Conservation (phyloP, 2,797 vertebrate species). For the Calcarius lapponicus region DNA sequence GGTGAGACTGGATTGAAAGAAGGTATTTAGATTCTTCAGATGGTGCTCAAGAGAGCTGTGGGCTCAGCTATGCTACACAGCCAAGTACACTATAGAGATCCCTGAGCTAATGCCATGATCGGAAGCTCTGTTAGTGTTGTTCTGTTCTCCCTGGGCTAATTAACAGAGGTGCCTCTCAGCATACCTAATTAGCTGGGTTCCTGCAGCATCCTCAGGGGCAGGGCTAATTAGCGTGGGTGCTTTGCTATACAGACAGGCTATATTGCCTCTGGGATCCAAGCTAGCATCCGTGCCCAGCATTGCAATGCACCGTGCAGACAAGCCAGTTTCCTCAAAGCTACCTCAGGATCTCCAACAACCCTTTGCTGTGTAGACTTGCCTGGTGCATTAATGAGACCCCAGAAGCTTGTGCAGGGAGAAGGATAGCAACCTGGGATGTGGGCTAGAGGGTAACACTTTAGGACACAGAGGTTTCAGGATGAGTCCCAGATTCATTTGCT, state of each 20-base stretch:
- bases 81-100: background rate
- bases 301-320: background rate
- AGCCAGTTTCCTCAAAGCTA: constrained; percentile 48
- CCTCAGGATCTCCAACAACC: background rate
- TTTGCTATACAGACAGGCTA: constrained; percentile 24
- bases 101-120: background rate
- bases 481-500: background rate
- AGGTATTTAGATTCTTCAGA: background rate
- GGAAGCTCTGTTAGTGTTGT: constrained; percentile 21
- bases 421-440: background rate
- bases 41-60: background rate
- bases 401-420: background rate
- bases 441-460: background rate
- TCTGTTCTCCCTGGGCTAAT: constrained; percentile 48
- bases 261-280: constrained; percentile 25
- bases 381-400: constrained; percentile 23
- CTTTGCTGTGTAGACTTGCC: constrained; percentile 43
- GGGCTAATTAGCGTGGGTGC: constrained; percentile 57
- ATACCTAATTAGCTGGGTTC: constrained; percentile 50
- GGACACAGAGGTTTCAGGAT: background rate
- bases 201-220: constrained; percentile 39
- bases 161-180: constrained; percentile 39
- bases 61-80: background rate
- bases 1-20: constrained; percentile 8
- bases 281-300: background rate